phyloP scores from a whole-genome alignment of 2,797 vertebrate species.

The Pangasius sanitwongsei region DNA sequence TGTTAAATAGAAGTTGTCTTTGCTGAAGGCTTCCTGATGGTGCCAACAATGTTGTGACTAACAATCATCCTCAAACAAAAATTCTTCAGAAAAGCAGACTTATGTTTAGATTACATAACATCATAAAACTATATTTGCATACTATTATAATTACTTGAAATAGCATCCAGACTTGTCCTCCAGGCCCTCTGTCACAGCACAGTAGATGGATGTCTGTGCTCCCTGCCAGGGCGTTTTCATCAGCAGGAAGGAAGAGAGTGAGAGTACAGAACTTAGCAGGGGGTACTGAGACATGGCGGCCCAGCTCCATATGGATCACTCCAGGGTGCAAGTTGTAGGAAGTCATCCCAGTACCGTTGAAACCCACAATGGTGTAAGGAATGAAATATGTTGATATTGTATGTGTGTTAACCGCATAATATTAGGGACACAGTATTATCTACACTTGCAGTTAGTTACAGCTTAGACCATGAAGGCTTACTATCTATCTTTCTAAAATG shows the following conservation, averaged over 20 bases:
- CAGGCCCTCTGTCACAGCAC: conserved; percentile 68
- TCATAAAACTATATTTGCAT: background rate
- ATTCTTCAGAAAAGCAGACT: background rate
- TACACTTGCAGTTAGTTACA: background rate
- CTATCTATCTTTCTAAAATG: background rate
- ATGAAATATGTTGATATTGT: background rate
- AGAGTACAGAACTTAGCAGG: conserved; percentile 64
- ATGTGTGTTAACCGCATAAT: background rate
- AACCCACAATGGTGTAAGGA: background rate
- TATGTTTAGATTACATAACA: background rate
- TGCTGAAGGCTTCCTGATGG: background rate
- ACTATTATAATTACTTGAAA: conserved; percentile 68
- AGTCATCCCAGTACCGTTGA: conserved; percentile 68
- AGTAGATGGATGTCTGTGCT: conserved; percentile 73
- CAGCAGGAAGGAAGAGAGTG: conserved; percentile 65
- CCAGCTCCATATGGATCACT: conserved; percentile 70
- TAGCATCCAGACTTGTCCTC: conserved; percentile 68
- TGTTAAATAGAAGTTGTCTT: background rate
- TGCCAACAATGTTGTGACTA: background rate
- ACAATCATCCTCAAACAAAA: background rate
- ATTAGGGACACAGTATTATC: background rate
- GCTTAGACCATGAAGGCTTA: background rate
- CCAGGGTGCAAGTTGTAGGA: conserved; percentile 76
- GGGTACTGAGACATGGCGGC: conserved; percentile 69
- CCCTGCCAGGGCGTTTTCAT: conserved; percentile 77